Conservation (phyloP, 30 jellyfish, hydroid and myxozoan species). For the Cassiopea andromeda region DNA sequence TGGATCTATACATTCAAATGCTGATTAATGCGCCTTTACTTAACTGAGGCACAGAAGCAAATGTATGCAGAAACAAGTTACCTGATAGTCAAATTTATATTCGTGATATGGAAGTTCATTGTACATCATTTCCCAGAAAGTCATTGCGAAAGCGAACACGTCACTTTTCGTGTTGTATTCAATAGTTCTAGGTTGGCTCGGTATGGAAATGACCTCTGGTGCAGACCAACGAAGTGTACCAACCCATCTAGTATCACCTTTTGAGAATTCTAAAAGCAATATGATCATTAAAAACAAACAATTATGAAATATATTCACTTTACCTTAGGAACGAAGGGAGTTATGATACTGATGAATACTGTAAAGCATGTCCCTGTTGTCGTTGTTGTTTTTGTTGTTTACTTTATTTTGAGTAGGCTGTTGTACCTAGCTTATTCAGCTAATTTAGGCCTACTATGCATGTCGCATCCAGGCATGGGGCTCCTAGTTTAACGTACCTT, state of each 20-base stretch:
- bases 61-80: background rate
- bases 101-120: constrained; percentile 56
- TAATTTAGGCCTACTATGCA: no score
- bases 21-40: no score
- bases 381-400: no score
- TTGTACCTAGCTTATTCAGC: no score
- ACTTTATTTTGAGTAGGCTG: no score
- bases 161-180: constrained; percentile 62
- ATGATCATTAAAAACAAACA: background rate
- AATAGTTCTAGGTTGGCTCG: background rate
- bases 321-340: no score
- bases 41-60: no score
- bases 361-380: no score
- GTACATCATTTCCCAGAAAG: constrained; percentile 78
- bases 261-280: background rate
- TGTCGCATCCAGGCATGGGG: no score
- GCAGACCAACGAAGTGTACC: constrained; percentile 80
- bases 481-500: no score
- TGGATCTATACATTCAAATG: no score
- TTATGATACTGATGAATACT: no score
- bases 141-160: constrained; percentile 72
- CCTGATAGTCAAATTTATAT: constrained; percentile 52
- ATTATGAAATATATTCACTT: background rate
- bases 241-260: constrained; percentile 42
- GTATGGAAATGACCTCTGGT: constrained; percentile 61